A percentile compares a stretch with the other conserved stretches of the same genome.
phyloP scores from a whole-genome alignment of 2,113 vertebrate genomes.

The Hoplias malabaricus region DNA sequence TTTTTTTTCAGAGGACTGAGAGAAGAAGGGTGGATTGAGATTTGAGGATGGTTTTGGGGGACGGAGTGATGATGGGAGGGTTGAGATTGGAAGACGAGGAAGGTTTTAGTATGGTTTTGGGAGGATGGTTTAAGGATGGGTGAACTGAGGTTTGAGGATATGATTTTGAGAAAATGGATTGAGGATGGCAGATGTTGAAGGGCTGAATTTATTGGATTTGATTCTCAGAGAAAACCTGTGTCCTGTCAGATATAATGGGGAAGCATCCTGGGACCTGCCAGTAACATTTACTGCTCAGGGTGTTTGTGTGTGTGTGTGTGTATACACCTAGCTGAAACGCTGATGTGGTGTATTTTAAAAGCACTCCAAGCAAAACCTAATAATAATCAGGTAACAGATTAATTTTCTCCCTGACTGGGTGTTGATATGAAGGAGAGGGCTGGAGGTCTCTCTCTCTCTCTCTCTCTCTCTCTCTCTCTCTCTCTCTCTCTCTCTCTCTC shows the following conservation, averaged over 20 bases:
- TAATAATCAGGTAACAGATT: constrained; percentile 76
- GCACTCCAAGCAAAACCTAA: constrained; percentile 64
- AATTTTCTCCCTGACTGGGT: constrained; percentile 79
- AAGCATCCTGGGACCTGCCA: no score
- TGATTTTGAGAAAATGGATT: background rate
- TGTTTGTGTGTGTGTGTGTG: background rate
- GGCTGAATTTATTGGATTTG: background rate
- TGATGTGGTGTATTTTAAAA: constrained; percentile 70
- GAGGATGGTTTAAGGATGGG: background rate
- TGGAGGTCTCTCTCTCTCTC: constrained; percentile 15
- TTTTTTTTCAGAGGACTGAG: no score
- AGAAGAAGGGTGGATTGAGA: no score
- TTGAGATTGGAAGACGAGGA: background rate
- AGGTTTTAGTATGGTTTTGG: background rate
- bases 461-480: background rate
- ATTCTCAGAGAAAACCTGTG: constrained; percentile 48
- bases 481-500: background rate
- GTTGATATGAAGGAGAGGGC: constrained; percentile 65
- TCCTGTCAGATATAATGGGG: no score
- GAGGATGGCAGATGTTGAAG: background rate
- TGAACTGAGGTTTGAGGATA: background rate
- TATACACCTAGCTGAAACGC: constrained; percentile 57
- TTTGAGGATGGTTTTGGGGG: background rate
- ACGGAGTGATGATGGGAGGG: background rate
- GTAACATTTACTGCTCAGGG: constrained; percentile 17